A percentile compares a stretch with the other conserved stretches of the same genome.
Evolutionary conservation across 2,797 vertebrate genomes (phyloP).

Genomic region (Propithecus perrieri): DNA sequence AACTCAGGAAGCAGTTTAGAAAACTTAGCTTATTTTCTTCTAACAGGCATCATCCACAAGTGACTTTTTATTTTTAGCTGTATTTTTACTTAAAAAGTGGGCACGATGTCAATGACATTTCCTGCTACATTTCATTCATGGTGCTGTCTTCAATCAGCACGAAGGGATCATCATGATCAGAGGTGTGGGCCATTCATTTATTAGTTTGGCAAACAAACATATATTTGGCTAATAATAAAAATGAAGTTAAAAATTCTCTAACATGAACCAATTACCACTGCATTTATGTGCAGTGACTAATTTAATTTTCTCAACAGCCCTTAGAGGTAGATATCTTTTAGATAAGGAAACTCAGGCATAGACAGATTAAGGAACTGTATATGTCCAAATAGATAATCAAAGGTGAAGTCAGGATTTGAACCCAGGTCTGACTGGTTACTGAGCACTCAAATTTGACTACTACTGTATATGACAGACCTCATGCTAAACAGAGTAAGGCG

Average conservation of each 20-base stretch:
- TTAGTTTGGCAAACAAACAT: not conserved
- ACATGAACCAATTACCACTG: not conserved
- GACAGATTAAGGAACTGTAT: not conserved
- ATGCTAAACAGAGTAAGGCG: not conserved
- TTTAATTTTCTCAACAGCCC: not conserved
- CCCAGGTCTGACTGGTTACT: not conserved
- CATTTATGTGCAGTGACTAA: not conserved
- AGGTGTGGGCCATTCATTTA: not conserved
- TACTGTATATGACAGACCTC: not conserved
- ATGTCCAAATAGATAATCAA: not conserved
- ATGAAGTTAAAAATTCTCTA: not conserved
- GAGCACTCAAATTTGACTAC: not conserved
- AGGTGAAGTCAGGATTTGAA: not conserved
- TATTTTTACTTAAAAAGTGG: conserved; percentile 41
- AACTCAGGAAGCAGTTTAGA: not conserved
- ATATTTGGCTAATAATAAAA: not conserved
- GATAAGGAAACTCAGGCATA: not conserved
- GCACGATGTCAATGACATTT: not conserved
- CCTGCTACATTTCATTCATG: not conserved
- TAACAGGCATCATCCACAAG: not conserved
- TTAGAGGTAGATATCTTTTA: not conserved
- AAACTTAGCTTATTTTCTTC: not conserved
- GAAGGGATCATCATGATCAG: not conserved
- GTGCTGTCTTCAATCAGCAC: not conserved
- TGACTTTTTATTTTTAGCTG: not conserved